Percentiles rank a stretch among this genome's conserved stretches.
Evolutionary conservation across 2,797 vertebrate species (phyloP).

Genomic region (Harpagifer antarcticus): DNA sequence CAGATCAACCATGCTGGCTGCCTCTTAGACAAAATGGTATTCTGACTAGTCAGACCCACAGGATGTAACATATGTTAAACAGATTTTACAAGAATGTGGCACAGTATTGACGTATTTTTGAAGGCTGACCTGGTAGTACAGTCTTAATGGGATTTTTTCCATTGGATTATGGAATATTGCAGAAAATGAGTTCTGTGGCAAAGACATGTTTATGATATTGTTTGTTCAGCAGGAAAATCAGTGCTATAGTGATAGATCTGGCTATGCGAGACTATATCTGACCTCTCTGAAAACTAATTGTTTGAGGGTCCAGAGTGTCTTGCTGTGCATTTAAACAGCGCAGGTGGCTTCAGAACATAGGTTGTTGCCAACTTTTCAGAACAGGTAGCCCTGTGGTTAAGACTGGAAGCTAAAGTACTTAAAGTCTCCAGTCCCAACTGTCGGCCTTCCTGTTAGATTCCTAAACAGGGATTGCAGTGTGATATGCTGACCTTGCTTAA

Average conservation of each 20-base stretch:
- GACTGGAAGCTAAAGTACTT: neutral
- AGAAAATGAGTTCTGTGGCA: too few species aligned
- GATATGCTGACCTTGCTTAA: conserved; percentile 45
- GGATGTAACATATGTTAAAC: too few species aligned
- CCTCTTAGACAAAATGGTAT: neutral
- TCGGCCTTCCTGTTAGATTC: conserved; percentile 10
- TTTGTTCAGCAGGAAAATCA: too few species aligned
- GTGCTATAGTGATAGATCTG: too few species aligned
- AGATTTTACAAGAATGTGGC: too few species aligned
- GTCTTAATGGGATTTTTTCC: too few species aligned
- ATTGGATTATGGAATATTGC: too few species aligned
- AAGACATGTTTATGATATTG: too few species aligned
- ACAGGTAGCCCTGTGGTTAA: neutral
- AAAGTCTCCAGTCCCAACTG: neutral
- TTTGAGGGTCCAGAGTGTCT: neutral
- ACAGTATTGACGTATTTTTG: too few species aligned
- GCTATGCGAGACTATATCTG: neutral
- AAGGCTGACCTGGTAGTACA: too few species aligned
- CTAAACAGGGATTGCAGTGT: conserved; percentile 23
- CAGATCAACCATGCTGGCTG: conserved; percentile 5
- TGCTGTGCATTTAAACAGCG: neutral
- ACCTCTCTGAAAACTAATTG: neutral
- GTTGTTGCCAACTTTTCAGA: neutral
- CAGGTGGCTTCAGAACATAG: neutral
- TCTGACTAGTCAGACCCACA: too few species aligned